Base-by-base conservation (phyloP, 2,113 vertebrate genomes). In the Dicerorhinus sumatrensis region DNA sequence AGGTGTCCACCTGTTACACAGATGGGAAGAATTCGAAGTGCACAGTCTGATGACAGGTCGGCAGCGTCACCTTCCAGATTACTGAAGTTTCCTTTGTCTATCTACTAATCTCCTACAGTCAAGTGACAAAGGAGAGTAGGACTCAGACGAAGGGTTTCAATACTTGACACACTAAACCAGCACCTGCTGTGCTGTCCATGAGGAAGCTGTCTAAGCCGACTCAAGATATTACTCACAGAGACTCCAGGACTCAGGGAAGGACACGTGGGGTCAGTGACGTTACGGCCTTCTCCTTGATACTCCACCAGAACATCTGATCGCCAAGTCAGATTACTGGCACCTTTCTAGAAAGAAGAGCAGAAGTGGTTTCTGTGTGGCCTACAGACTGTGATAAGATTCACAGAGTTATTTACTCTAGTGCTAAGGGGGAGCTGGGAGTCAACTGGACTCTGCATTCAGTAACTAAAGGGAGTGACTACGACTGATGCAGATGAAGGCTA, bases 251-350 rank as follows among this genome's bases (percentile, higher is more conserved):
- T 99, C 81, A 99, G 98, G 42, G 99, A 98, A 12, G 99, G 99
- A 82, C 99, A 99, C 17, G 99, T 98, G 6, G 99, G 99, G 98
- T 99, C 99, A 0, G 99, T 98, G 92, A 99, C 98, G 5, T 99
- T 99, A 39, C 98, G 98, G 9, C 99, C 99, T 98, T 99, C 99
- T 80, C 99, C 99, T 97, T 99, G 99, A 75, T 99, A 99, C 89
- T 99, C 99, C 95, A 99, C 99, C 98, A 99, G 98, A 87, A 99
- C 95, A 97, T 99, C 99, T 7, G 99, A 99, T 82, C 99, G 99
- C 99, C 99, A 99, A 0, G 99, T 99, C 98, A 99, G 97, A 39
- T 99, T 99, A 98, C 98, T 99, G 87, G 98, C 98, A 73, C 99
- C 99, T 96, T 96, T 99, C 99, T 99, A 98, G 75, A 77, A 91